Evolutionary conservation across 2,113 vertebrate genomes (phyloP).

Genomic region (Ceratotherium simum): DNA sequence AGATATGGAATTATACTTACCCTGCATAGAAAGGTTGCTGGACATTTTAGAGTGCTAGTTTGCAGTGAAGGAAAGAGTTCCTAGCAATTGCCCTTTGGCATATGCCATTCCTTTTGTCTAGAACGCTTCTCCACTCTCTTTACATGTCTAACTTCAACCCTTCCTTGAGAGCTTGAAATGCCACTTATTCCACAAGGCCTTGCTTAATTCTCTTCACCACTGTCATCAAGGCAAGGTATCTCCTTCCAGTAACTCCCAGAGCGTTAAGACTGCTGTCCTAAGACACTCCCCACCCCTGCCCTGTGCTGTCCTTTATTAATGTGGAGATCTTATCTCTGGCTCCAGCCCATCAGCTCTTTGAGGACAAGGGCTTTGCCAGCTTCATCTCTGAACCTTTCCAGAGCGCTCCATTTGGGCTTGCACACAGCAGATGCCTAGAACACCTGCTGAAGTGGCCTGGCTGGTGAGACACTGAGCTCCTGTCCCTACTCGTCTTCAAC

Average conservation of each 20-base stretch:
- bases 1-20: background rate
- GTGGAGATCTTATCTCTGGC: background rate
- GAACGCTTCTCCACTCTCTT: background rate
- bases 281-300: fast-evolving
- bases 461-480: background rate
- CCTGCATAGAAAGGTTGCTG: background rate
- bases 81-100: background rate
- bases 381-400: background rate
- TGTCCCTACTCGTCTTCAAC: background rate
- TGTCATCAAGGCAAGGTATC: background rate
- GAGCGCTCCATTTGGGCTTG: background rate
- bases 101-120: background rate
- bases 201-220: background rate
- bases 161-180: background rate
- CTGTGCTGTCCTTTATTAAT: background rate
- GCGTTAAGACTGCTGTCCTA: background rate
- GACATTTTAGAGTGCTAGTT: background rate
- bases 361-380: background rate
- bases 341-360: background rate
- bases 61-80: background rate
- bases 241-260: background rate
- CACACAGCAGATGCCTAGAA: background rate
- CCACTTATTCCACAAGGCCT: background rate
- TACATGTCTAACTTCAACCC: background rate
- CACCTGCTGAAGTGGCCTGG: background rate